Evolutionary conservation across 2,797 vertebrate genomes (phyloP).

Genomic region (Taenioides sp.): DNA sequence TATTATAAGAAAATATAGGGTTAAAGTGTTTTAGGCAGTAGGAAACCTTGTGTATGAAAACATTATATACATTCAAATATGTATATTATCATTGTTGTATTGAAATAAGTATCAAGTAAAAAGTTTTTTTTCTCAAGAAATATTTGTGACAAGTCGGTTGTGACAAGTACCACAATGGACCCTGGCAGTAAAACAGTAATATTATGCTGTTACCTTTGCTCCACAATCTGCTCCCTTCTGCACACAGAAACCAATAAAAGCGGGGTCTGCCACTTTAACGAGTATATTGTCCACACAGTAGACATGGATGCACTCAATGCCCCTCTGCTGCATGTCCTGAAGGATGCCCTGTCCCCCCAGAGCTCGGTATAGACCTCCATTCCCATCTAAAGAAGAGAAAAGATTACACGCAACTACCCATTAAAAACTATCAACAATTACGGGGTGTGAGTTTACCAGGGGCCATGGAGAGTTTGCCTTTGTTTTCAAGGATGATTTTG

Average conservation of each 20-base stretch:
- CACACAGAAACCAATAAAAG: conserved; percentile 93
- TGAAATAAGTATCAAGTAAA: too few relatives aligned
- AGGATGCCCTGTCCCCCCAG: conserved; percentile 84
- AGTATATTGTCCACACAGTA: conserved; percentile 98
- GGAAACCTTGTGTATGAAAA: too few relatives aligned
- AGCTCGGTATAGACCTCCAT: conserved; percentile 93
- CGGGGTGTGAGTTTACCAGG: conserved; percentile 78
- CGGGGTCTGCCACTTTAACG: conserved; percentile 95
- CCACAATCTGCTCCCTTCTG: conserved; percentile 93
- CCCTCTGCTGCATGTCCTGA: conserved; percentile 87
- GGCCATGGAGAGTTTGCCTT: conserved; percentile 91
- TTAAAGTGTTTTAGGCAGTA: background rate
- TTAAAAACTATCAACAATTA: background rate
- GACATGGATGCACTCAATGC: conserved; percentile 86
- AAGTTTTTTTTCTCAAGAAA: too few relatives aligned
- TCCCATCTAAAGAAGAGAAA: conserved; percentile 84
- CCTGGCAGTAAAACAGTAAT: background rate
- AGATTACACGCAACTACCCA: background rate
- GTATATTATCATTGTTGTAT: too few relatives aligned
- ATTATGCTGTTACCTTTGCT: conserved; percentile 84
- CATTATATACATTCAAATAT: background rate
- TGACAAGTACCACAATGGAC: background rate
- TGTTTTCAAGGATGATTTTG: conserved; percentile 91
- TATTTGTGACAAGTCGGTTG: too few relatives aligned
- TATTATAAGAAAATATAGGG: background rate